Base-by-base conservation (phyloP, 2,888 invertebrate genomes). In the Phragmatobia fuliginosa region DNA sequence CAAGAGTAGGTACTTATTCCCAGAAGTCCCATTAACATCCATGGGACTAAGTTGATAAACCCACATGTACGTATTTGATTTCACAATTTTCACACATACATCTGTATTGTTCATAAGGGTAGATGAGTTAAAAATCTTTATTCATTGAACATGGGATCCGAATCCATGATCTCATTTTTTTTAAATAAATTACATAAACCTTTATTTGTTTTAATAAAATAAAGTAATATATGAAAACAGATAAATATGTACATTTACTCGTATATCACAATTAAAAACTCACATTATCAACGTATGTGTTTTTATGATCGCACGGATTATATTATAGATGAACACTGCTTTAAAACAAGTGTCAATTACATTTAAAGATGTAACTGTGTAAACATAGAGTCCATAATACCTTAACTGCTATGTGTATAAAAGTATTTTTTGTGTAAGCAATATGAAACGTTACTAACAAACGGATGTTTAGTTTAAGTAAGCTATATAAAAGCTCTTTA, bases 391-490 rank as follows among this genome's bases (percentile, higher is more conserved):
- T 41, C 31, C 21, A 62, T 11, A 41, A 62, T 62, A 62, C 28
- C 21, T 41, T 18, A 41, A 41, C 62, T 6, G 41, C 10, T 49
- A n/a, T 45, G 45, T 49, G 21, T 49, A 21, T 49, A 49, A n/a
- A 6, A 2, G 16, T 18, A 71, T 73, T 72, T 62, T 70, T 67
- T 76, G 31, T 31, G n/a, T 66, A n/a, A 32, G 25, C 45, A 60
- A 60, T n/a, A 32, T 66, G 31, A 60, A 60, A 60, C 21, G 41
- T 18, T 45, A 60, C 18, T 41, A 25, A 59, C 0, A 41, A 41
- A 31, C 59, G 66, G 59, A 59, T 66, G 58, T 58, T 59, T 66
- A 25, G 10, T 32, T 52, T 21, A 52, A 52, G 36, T 41, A 31
- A 62, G 62, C 62, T 21, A 21, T 21, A 11, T 62, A 31, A 31